Base-by-base conservation (phyloP, 2,797 vertebrate genomes). In the Protonibea diacanthus region DNA sequence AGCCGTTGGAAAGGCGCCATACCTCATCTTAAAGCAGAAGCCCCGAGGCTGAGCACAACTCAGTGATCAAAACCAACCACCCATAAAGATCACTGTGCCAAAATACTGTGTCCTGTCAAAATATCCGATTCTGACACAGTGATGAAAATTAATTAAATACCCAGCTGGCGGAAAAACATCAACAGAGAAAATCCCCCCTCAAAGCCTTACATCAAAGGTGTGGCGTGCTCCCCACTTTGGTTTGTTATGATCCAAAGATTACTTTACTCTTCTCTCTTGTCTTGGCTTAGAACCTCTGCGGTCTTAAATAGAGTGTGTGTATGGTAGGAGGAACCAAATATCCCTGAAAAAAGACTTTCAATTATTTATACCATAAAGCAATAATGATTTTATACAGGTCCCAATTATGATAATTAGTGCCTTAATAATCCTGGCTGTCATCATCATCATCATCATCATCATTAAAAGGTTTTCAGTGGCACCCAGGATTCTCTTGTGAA, bases 121-220 rank as follows among this genome's bases (percentile, higher is more conserved):
- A 89, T 88, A 93, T 88, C 82, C 21, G 75, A 91, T 85, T 84
- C 80, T 86, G 80, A 85, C 80, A 84, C 81, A 71, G 75, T 71
- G 80, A 87, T 86, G 79, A 89, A 88, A 93, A 92, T 84, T 90
- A 91, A 94, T 93, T 93, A 93, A 94, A 94, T 78, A 91, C 61
- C 67, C 81, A 72, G 84, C 81, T 92, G 80, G 83, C 63, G 76
- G 74, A 68, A 88, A 89, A 90, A 91, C 79, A 86, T 81, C 82
- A 90, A 64, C 73, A 74, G 74, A 91, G 84, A 94, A 94, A 93
- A 92, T 87, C 87, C 91, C 81, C 62, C 9, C 74, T 82, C 68
- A 61, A 85, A 77, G 57, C 44, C 58, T 15, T 72, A 90, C 80
- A 88, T 92, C 89, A 91, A 88, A 93, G 82, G 59, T 78, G 81